phyloP scores from a whole-genome alignment of 2,888 invertebrate genomes.

The Prionchulus punctatus region DNA sequence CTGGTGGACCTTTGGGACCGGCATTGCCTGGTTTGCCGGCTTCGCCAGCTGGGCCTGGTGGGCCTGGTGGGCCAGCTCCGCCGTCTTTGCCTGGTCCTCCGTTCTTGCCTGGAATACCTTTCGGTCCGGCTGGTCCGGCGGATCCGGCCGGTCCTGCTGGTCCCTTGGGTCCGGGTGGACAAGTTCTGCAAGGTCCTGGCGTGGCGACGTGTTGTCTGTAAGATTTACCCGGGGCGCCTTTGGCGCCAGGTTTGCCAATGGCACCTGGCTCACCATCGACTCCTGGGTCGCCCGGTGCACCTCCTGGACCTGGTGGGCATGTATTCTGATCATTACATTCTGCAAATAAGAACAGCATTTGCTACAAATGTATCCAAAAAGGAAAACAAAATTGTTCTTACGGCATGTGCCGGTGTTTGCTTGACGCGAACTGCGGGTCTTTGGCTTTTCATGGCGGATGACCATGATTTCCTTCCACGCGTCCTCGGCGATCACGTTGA shows the following conservation, averaged over 20 bases:
- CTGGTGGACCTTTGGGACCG: slow-evolving; percentile 18
- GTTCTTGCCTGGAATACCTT: background rate
- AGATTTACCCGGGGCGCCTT: slow-evolving; percentile 12
- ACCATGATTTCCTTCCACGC: background rate
- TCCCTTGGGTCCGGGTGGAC: slow-evolving; percentile 4
- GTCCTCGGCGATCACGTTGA: background rate
- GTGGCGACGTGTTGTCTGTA: background rate
- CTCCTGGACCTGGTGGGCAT: slow-evolving; percentile 5
- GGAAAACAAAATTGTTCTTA: background rate
- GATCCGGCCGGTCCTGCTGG: background rate
- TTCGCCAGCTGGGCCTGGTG: background rate
- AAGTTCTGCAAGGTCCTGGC: background rate
- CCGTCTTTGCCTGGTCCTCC: slow-evolving; percentile 4
- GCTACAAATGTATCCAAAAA: background rate
- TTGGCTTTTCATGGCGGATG: background rate
- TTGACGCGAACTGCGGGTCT: background rate
- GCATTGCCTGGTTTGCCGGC: slow-evolving; percentile 1
- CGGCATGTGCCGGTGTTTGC: background rate
- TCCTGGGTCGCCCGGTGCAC: slow-evolving; percentile 7
- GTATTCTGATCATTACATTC: slow-evolving; percentile 6
- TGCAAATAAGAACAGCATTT: slow-evolving; percentile 15
- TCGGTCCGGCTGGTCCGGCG: background rate
- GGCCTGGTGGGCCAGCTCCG: background rate
- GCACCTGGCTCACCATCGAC: slow-evolving; percentile 20
- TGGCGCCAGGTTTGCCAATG: slow-evolving; percentile 26